phyloP scores from a whole-genome alignment of 2,113 vertebrate species.

The Opisthocomus hoazin region DNA sequence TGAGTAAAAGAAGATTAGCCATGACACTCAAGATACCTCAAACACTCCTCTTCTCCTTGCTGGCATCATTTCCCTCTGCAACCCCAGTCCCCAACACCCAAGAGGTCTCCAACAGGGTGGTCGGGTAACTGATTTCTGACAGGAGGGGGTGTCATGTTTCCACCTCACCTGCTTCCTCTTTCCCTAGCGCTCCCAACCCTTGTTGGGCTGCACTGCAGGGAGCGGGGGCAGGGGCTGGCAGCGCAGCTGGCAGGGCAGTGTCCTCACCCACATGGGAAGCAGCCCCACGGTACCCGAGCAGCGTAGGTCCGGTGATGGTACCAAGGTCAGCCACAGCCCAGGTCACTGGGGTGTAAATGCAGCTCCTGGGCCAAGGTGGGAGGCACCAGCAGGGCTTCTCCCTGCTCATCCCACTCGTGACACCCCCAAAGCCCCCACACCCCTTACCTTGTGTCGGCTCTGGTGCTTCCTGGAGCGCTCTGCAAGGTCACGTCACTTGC shows the following conservation, averaged over 20 bases:
- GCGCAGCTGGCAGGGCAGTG: not conserved
- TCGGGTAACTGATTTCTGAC: not conserved
- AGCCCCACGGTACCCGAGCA: not conserved
- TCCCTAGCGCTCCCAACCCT: not conserved
- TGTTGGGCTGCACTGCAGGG: fast-evolving
- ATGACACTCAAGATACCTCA: not conserved
- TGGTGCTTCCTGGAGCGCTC: not conserved
- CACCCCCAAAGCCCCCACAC: not conserved
- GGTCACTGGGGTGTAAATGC: not conserved
- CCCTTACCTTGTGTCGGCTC: not conserved
- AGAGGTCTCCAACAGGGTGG: not conserved
- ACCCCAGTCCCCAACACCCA: not conserved
- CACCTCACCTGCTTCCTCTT: not conserved
- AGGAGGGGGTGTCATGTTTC: not conserved
- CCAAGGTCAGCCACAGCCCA: not conserved
- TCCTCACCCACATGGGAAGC: not conserved
- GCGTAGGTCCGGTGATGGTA: not conserved
- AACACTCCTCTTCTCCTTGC: not conserved
- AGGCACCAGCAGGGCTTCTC: not conserved
- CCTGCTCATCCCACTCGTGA: not conserved
- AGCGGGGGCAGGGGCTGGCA: not conserved
- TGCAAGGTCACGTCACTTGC: fast-evolving
- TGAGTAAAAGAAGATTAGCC: not conserved
- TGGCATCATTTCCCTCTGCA: not conserved
- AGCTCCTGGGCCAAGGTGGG: not conserved